Percentiles rank a stretch among this genome's conserved stretches.
Conservation (phyloP, 1,140 invertebrate species). For the Drosophila pachea region DNA sequence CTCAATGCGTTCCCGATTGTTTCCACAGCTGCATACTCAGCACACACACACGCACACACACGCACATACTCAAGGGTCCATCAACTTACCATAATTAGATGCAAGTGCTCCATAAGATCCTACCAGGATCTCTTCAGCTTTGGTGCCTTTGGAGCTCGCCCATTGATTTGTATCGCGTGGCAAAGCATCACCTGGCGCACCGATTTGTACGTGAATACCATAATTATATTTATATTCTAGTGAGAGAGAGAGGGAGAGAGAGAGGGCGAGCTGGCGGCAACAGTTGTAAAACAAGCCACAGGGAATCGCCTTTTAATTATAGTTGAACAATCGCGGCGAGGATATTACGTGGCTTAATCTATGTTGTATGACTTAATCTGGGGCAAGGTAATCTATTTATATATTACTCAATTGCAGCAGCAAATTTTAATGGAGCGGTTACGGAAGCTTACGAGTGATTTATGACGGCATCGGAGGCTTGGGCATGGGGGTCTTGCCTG, state of each 20-base stretch:
- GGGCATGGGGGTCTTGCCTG: too few species aligned
- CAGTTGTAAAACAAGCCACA: too few species aligned
- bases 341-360: not conserved
- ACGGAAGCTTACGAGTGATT: too few species aligned
- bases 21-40: slow-evolving; percentile 14
- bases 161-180: slow-evolving; percentile 37
- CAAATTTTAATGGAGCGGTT: too few species aligned
- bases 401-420: not conserved
- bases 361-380: not conserved
- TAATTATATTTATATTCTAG: not conserved
- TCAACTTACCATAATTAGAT: slow-evolving; percentile 25
- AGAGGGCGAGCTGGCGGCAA: too few species aligned
- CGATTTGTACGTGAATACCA: not conserved
- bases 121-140: not conserved
- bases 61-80: slow-evolving; percentile 36
- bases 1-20: slow-evolving; percentile 11
- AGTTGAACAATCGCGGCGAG: not conserved
- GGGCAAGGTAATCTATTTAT: not conserved
- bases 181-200: slow-evolving; percentile 17
- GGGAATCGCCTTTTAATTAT: not conserved
- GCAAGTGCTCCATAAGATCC: slow-evolving; percentile 21
- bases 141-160: slow-evolving; percentile 8
- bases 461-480: too few species aligned
- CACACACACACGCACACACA: not conserved
- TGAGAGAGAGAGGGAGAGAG: too few species aligned